Conservation (phyloP, 2,113 vertebrate species). For the Dicrurus megarhynchus region DNA sequence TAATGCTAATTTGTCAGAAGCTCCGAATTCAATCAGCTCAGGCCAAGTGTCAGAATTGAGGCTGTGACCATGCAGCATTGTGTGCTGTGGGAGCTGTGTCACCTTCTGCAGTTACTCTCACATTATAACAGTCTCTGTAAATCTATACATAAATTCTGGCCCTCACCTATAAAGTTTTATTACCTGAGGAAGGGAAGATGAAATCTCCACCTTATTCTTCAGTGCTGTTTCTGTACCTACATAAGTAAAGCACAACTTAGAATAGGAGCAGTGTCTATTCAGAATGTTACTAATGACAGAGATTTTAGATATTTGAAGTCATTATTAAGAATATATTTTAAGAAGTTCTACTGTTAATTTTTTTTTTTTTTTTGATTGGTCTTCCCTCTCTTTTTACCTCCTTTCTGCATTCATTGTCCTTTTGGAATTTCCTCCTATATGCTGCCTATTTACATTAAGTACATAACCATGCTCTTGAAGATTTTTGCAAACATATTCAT, state of each 20-base stretch:
- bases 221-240: slow-evolving; percentile 45
- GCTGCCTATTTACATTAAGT: background rate
- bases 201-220: slow-evolving; percentile 61
- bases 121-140: background rate
- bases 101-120: background rate
- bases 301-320: background rate
- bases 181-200: slow-evolving; percentile 75
- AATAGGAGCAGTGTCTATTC: background rate
- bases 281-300: background rate
- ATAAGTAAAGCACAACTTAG: background rate
- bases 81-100: background rate
- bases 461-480: background rate
- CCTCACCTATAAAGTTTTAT: background rate
- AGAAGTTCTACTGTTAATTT: background rate
- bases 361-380: background rate
- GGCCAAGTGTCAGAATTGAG: background rate
- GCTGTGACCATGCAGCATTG: background rate
- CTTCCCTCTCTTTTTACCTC: background rate
- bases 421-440: background rate
- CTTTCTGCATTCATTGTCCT: background rate
- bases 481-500: background rate
- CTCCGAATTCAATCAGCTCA: background rate
- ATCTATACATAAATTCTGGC: background rate
- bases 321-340: background rate
- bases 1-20: background rate